Evolutionary conservation across 2,888 invertebrate species (phyloP).

Genomic region (Teleogryllus oceanicus): DNA sequence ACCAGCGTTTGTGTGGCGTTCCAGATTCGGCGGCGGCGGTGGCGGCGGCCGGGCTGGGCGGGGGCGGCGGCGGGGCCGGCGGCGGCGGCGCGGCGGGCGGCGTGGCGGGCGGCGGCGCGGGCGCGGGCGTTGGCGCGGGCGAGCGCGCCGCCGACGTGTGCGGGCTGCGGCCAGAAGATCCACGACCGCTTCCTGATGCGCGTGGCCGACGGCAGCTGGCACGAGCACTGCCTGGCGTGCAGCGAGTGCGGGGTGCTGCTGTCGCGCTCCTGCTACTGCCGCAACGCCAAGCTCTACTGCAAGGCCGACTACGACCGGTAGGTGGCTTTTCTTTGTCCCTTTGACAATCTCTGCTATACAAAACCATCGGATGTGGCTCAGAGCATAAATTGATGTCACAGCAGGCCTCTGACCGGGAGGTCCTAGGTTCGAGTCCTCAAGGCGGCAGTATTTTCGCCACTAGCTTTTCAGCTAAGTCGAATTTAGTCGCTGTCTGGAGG

Average conservation of each 20-base stretch:
- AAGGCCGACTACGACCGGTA: constrained; percentile 95
- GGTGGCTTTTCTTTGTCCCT: too few species aligned
- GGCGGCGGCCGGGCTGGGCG: constrained; percentile 24
- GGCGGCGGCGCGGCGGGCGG: constrained; percentile 27
- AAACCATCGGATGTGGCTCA: too few species aligned
- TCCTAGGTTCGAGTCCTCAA: too few species aligned
- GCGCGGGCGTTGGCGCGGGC: constrained; percentile 33
- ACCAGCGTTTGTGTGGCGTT: constrained; percentile 22
- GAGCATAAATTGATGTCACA: too few species aligned
- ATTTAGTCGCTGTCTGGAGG: too few species aligned
- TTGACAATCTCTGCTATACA: too few species aligned
- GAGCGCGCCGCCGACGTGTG: constrained; percentile 63
- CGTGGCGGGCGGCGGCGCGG: constrained; percentile 23
- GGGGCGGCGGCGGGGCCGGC: constrained; percentile 29
- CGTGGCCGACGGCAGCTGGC: constrained; percentile 92
- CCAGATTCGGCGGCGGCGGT: constrained; percentile 33
- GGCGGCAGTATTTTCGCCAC: too few species aligned
- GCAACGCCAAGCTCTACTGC: constrained; percentile 93
- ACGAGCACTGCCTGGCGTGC: constrained; percentile 94
- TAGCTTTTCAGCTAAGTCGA: too few species aligned
- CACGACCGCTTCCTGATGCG: constrained; percentile 93
- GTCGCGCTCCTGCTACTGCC: constrained; percentile 89
- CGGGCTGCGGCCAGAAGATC: constrained; percentile 92
- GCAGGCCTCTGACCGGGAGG: too few species aligned
- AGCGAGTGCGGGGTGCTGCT: constrained; percentile 88